Conservation (phyloP, 2,888 invertebrate species). For the Lycophotia porphyrea region DNA sequence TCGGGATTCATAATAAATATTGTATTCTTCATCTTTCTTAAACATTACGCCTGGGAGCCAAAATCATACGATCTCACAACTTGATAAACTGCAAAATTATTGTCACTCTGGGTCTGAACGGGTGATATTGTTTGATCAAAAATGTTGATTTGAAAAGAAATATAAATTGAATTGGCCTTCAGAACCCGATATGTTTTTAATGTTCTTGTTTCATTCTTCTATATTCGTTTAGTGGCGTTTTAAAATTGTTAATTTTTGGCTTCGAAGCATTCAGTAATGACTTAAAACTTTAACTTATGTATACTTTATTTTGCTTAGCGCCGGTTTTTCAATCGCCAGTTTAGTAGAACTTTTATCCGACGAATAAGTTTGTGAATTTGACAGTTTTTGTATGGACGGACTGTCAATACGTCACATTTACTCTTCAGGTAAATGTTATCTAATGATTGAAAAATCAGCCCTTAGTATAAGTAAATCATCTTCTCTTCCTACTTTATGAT, state of each 20-base stretch:
- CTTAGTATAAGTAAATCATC: not conserved
- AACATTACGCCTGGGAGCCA: constrained; percentile 30
- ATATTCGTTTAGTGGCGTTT: constrained; percentile 22
- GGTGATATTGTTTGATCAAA: not conserved
- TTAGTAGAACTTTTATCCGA: no score
- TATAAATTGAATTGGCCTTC: not conserved
- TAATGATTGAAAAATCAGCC: no score
- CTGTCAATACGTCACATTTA: no score
- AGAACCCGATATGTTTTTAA: constrained; percentile 15
- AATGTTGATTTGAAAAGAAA: not conserved
- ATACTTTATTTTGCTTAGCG: not conserved
- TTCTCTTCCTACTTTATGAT: not conserved
- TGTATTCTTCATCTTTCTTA: constrained; percentile 18
- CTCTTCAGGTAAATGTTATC: no score
- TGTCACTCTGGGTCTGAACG: not conserved
- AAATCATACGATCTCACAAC: constrained; percentile 52
- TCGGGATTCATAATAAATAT: constrained; percentile 39
- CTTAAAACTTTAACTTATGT: not conserved
- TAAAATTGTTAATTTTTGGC: constrained; percentile 30
- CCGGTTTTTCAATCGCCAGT: no score
- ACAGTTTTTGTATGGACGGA: no score
- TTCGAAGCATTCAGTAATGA: constrained; percentile 27
- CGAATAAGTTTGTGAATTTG: no score
- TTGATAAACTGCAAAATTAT: constrained; percentile 31
- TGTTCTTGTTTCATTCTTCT: constrained; percentile 24